Conservation (phyloP, 2,113 vertebrate genomes). For the Rana temporaria region DNA sequence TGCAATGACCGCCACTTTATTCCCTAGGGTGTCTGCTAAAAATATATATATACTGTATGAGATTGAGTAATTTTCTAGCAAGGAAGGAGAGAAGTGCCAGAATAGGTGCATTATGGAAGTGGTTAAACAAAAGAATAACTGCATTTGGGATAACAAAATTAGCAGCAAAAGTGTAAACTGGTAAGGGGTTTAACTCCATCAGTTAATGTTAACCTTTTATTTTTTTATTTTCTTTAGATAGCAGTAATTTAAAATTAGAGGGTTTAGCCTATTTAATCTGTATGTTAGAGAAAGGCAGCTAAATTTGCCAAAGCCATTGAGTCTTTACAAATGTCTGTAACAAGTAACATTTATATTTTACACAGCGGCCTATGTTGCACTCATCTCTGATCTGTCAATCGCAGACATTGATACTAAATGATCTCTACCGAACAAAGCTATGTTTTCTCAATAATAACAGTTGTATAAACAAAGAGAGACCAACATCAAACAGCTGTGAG, state of each 20-base stretch:
- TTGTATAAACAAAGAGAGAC: slow-evolving; percentile 90
- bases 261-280: not conserved
- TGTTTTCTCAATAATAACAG: slow-evolving; percentile 87
- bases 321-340: not conserved
- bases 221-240: no score
- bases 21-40: no score
- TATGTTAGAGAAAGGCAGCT: not conserved
- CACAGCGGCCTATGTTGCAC: slow-evolving; percentile 59
- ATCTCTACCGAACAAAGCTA: slow-evolving; percentile 73
- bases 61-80: no score
- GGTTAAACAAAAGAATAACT: no score
- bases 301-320: not conserved
- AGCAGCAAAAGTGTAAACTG: no score
- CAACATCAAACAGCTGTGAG: slow-evolving; percentile 90
- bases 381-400: slow-evolving; percentile 66
- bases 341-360: not conserved
- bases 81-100: no score
- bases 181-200: no score
- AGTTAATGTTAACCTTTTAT: not conserved
- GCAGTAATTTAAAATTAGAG: not conserved
- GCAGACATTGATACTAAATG: slow-evolving; percentile 71
- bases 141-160: no score
- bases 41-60: no score
- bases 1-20: no score
- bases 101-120: no score